Conservation (phyloP, 2,113 vertebrate genomes). For the Rhinopithecus roxellana region DNA sequence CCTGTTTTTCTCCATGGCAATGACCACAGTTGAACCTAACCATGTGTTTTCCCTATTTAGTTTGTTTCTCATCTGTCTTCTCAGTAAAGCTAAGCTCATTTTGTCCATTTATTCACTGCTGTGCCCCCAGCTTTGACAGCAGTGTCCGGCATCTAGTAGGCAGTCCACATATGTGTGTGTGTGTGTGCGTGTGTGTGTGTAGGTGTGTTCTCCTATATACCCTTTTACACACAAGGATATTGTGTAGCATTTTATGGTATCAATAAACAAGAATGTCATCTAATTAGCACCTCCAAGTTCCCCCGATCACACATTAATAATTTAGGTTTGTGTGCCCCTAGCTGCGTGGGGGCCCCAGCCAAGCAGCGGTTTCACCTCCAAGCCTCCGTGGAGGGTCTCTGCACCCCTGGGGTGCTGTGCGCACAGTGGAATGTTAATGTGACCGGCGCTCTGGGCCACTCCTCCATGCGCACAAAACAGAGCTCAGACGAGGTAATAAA, state of each 20-base stretch:
- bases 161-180: neutral
- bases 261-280: neutral
- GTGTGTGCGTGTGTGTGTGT: no score
- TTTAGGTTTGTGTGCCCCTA: neutral
- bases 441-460: accelerated
- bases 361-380: accelerated
- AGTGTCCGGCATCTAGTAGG: neutral
- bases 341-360: accelerated
- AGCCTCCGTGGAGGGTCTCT: no score
- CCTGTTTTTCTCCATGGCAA: accelerated
- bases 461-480: accelerated
- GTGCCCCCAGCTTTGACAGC: neutral
- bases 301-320: accelerated
- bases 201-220: accelerated
- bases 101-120: neutral
- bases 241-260: neutral
- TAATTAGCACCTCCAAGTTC: neutral
- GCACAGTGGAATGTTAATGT: accelerated
- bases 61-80: neutral
- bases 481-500: neutral
- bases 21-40: accelerated
- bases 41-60: accelerated
- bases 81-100: neutral
- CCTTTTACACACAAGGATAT: neutral
- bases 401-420: accelerated